Conservation (phyloP, 1,140 invertebrate species). For the Battus philenor region DNA sequence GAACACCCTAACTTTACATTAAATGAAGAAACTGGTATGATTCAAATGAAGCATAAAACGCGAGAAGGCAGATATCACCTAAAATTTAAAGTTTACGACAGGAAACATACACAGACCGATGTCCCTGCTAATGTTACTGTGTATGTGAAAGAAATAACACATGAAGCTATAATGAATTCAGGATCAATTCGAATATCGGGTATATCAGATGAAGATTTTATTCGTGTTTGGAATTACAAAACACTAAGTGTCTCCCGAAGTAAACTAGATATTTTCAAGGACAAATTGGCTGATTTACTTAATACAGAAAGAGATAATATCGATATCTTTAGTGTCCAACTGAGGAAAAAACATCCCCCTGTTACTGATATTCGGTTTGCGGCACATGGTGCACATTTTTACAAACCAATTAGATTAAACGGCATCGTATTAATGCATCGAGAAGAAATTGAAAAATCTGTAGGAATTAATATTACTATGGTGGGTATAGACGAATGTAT, state of each 20-base stretch:
- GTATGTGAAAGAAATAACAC: conserved; percentile 93
- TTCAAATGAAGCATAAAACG: conserved; percentile 95
- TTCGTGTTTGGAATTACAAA: conserved; percentile 94
- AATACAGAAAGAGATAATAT: conserved; percentile 92
- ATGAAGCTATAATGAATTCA: conserved; percentile 96
- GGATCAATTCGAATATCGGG: conserved; percentile 95
- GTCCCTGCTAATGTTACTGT: conserved; percentile 95
- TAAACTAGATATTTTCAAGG: conserved; percentile 91
- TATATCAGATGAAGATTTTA: conserved; percentile 97
- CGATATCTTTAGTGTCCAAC: conserved; percentile 96
- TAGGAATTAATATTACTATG: conserved; percentile 97
- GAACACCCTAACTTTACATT: conserved; percentile 91
- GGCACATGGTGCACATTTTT: conserved; percentile 96
- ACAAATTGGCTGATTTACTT: conserved; percentile 90
- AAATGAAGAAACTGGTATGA: conserved; percentile 95
- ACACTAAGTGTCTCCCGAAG: conserved; percentile 89
- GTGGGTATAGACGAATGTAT: conserved; percentile 98
- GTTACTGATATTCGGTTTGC: conserved; percentile 95
- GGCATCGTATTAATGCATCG: conserved; percentile 95
- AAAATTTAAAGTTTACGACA: conserved; percentile 94
- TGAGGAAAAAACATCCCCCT: conserved; percentile 89
- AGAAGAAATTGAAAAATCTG: conserved; percentile 94
- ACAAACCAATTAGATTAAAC: conserved; percentile 94
- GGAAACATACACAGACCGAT: conserved; percentile 94
- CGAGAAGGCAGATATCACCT: conserved; percentile 91